Evolutionary conservation across 2,888 invertebrate species (phyloP), one percentile per base, ranked within the genome.

Genomic region (Tyria jacobaeae): DNA sequence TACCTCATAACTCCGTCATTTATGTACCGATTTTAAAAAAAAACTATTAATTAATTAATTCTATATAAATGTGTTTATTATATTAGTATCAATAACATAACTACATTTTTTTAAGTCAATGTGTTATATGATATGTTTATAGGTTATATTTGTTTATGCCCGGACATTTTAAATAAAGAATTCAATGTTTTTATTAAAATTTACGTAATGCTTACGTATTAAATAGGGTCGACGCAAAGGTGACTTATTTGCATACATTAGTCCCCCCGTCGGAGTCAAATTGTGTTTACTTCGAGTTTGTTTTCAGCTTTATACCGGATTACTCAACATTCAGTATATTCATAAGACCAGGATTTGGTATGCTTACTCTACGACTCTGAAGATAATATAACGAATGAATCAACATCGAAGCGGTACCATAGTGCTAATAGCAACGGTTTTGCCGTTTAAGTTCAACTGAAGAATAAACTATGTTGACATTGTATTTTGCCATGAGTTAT

Each of bases 211-310:
- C 57, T 49, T 50, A 17, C 50, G 55, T 51, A 63, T 37, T 50
- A 62, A 62, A 54, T 58, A 47, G 53, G 50, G 39, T 49, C 49
- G 53, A 57, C 27, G 50, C 31, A 27, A 57, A 61, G 49, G 61
- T 57, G 52, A 60, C 53, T 57, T 57, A 54, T 64, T 64, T 60
- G 60, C 64, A 61, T 64, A 61, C 57, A 61, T 64, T 61, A 64
- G 49, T 34, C 50, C 59, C 47, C 35, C 48, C 57, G 66, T 47
- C 51, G 48, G 51, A 58, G 51, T 60, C 48, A 44, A 62, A 24
- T 44, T 62, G 51, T 50, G 58, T 65, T 62, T 62, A 52, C 55
- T 50, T 39, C 17, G 41, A 58, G 50, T 58, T 56, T 60, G 51
- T 58, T 60, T 57, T 41, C 52, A 51, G 48, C 34, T 65, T 51